Conservation (phyloP, 2,888 invertebrate species). For the Drosophila anomalata region DNA sequence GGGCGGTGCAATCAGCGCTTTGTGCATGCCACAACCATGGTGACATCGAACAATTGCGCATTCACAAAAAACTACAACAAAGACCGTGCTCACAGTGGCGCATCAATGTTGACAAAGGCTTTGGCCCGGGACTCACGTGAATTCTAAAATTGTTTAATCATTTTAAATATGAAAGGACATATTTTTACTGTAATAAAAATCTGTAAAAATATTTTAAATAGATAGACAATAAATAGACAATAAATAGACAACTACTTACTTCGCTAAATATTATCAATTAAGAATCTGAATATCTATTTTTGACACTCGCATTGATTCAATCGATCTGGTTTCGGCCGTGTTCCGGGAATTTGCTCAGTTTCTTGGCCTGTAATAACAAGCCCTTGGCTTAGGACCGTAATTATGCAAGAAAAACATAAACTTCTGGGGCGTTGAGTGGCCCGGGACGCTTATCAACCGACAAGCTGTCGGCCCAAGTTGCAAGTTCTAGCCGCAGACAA, state of each 20-base stretch:
- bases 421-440: slow-evolving; percentile 35
- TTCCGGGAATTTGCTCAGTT: slow-evolving; percentile 25
- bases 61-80: slow-evolving; percentile 31
- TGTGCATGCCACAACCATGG: slow-evolving; percentile 51
- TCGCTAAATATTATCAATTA: neutral
- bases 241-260: neutral
- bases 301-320: slow-evolving; percentile 15
- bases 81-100: slow-evolving; percentile 25
- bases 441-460: slow-evolving; percentile 58
- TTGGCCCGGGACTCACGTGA: slow-evolving; percentile 35
- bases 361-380: slow-evolving; percentile 65
- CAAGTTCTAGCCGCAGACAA: slow-evolving; percentile 49
- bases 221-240: neutral
- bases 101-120: slow-evolving; percentile 41
- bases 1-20: slow-evolving; percentile 60
- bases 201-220: neutral
- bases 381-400: slow-evolving; percentile 36
- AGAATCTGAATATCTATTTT: neutral
- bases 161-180: slow-evolving; percentile 7
- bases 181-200: neutral
- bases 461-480: slow-evolving; percentile 32
- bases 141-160: slow-evolving; percentile 33
- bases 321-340: slow-evolving; percentile 25
- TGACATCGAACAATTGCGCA: slow-evolving; percentile 41
- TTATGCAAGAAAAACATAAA: slow-evolving; percentile 60